A percentile compares a stretch with the other conserved stretches of the same genome.
Conservation (phyloP, 2,888 invertebrate species). For the Drosophila colorata region DNA sequence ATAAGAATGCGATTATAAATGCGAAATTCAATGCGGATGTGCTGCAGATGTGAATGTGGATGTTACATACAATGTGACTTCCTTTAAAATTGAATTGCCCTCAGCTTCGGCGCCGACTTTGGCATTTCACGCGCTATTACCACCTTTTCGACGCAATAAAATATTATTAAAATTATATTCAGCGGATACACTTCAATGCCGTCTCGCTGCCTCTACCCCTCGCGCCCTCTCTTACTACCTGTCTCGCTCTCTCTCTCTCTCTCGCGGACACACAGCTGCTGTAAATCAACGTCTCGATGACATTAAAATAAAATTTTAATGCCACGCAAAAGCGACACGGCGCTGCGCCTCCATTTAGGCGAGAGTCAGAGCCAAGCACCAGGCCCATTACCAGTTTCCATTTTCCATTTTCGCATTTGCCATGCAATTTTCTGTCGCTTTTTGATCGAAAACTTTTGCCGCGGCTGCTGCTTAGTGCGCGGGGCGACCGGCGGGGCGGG, state of each 20-base stretch:
- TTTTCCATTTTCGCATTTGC: slow-evolving; percentile 40
- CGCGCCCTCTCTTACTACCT: neutral
- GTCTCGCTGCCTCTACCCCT: neutral
- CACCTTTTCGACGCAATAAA: slow-evolving; percentile 81
- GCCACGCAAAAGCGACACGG: slow-evolving; percentile 48
- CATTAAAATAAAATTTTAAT: slow-evolving; percentile 85
- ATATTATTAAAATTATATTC: slow-evolving; percentile 84
- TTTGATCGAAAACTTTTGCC: slow-evolving; percentile 76
- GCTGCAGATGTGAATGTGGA: neutral
- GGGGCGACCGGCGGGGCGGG: neutral
- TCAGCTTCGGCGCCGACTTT: slow-evolving; percentile 17
- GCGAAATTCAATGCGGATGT: too few relatives aligned
- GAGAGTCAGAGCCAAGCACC: slow-evolving; percentile 12
- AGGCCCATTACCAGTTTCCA: slow-evolving; percentile 21
- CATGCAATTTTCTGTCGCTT: slow-evolving; percentile 55
- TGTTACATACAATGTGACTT: neutral
- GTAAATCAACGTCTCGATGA: slow-evolving; percentile 84
- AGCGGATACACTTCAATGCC: slow-evolving; percentile 36
- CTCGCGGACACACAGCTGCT: slow-evolving; percentile 37
- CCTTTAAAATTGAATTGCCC: slow-evolving; percentile 6
- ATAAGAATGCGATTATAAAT: too few relatives aligned
- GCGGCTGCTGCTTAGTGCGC: slow-evolving; percentile 24
- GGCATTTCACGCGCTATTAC: slow-evolving; percentile 76
- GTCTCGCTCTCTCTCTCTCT: slow-evolving; percentile 1
- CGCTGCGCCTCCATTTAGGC: slow-evolving; percentile 38